Conservation (phyloP, 2,888 invertebrate genomes). For the Cataglyphis altisquamis region DNA sequence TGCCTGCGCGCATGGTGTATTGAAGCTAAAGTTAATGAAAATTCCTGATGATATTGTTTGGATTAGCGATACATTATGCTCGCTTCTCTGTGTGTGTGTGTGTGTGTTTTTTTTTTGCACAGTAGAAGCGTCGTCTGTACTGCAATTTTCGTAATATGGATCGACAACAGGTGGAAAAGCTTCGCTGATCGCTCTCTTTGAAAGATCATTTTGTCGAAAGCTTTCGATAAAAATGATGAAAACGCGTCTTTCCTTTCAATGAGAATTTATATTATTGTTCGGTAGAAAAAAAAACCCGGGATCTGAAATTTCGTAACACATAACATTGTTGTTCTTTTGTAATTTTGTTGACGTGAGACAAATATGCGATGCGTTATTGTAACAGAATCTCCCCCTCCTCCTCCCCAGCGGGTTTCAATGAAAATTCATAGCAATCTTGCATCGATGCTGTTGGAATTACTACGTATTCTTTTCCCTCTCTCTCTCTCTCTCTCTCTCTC, state of each 20-base stretch:
- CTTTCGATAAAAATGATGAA: background rate
- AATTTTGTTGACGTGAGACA: constrained; percentile 20
- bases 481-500: background rate
- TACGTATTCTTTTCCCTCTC: background rate
- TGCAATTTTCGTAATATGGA: constrained; percentile 17
- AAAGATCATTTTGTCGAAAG: background rate
- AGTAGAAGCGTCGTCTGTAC: background rate
- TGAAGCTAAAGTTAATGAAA: constrained; percentile 35
- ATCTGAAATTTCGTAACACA: background rate
- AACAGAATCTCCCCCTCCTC: background rate
- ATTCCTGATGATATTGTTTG: constrained; percentile 9
- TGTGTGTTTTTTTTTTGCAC: background rate
- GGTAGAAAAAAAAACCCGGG: background rate
- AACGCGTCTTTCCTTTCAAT: background rate
- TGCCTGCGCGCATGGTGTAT: background rate
- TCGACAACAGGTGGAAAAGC: background rate
- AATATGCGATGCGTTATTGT: constrained; percentile 4
- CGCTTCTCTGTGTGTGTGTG: background rate
- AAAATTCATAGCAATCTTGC: constrained; percentile 51
- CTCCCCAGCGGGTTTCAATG: background rate
- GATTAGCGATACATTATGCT: constrained; percentile 12
- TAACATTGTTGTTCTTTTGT: background rate
- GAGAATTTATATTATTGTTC: background rate
- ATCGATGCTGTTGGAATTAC: constrained; percentile 47
- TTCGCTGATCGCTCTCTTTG: background rate